phyloP scores from a whole-genome alignment of 2,888 invertebrate genomes.

The Hermaeophaga mercurialis region DNA sequence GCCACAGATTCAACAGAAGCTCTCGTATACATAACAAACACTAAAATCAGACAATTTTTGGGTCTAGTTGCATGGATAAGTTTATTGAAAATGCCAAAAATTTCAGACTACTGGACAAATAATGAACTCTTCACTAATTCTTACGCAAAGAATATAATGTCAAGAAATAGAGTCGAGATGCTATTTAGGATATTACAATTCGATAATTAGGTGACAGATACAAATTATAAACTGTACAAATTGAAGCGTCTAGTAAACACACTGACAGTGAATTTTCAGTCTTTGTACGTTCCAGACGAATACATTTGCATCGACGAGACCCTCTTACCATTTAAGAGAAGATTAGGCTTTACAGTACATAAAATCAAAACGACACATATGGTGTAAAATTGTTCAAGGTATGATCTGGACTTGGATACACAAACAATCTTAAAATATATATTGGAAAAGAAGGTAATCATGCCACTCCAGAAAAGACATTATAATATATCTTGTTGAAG shows the following conservation, averaged over 20 bases:
- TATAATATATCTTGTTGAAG: slow-evolving; percentile 3
- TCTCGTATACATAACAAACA: slow-evolving; percentile 10
- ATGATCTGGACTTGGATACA: slow-evolving; percentile 27
- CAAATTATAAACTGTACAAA: slow-evolving; percentile 9
- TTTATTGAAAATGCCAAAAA: slow-evolving; percentile 29
- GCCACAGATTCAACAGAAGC: slow-evolving; percentile 5
- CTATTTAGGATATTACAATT: slow-evolving; percentile 5
- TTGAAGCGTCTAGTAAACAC: slow-evolving; percentile 15
- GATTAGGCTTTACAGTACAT: slow-evolving; percentile 39
- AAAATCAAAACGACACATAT: slow-evolving; percentile 39
- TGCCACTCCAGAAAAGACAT: slow-evolving; percentile 4
- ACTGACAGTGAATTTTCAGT: slow-evolving; percentile 35
- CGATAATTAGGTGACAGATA: slow-evolving; percentile 7
- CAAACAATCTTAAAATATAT: slow-evolving; percentile 32
- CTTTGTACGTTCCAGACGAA: slow-evolving; percentile 5
- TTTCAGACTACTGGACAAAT: slow-evolving; percentile 26
- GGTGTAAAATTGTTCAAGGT: slow-evolving; percentile 35
- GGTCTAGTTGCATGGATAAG: slow-evolving; percentile 37
- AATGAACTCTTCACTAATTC: slow-evolving; percentile 14
- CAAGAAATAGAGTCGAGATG: slow-evolving; percentile 10
- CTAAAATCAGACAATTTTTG: slow-evolving; percentile 26
- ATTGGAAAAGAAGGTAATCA: slow-evolving; percentile 15
- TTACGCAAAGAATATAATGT: slow-evolving; percentile 9
- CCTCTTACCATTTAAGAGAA: slow-evolving; percentile 43
- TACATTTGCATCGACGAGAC: slow-evolving; percentile 41